Percentiles rank a stretch among this genome's conserved stretches.
These are phyloP conservation scores for Carcina quercana DNA, from an alignment of 2,888 invertebrate genomes.

Conservation along the genomic window DNA sequence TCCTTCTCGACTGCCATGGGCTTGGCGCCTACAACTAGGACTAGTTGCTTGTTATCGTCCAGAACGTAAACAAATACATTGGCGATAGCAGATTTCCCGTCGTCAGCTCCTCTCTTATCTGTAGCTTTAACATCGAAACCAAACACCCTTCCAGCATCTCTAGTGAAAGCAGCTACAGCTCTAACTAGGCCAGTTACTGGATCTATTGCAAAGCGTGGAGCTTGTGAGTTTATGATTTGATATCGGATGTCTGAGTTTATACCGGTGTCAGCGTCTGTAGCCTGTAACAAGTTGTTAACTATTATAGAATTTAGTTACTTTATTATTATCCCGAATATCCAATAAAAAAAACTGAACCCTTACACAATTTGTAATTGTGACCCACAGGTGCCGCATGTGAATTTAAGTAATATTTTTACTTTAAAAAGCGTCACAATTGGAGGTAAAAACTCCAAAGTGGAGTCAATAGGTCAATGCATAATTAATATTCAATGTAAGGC, in stretches of 20 bases:
- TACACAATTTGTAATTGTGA: no score
- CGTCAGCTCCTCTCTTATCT: conserved; percentile 85
- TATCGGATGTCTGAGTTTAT: conserved; percentile 87
- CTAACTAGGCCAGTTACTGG: conserved; percentile 84
- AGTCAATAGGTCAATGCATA: no score
- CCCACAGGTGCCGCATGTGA: no score
- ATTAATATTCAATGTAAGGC: no score
- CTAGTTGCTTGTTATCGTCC: conserved; percentile 86
- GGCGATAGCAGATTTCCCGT: conserved; percentile 87
- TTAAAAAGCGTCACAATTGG: no score
- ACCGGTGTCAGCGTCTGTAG: conserved; percentile 83
- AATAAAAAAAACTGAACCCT: no score
- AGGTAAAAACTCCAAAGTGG: no score
- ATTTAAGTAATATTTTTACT: no score
- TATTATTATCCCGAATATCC: no score
- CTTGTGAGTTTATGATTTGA: conserved; percentile 85
- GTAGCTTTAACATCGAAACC: conserved; percentile 93
- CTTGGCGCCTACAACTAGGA: conserved; percentile 83
- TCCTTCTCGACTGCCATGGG: conserved; percentile 84
- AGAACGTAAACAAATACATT: conserved; percentile 91
- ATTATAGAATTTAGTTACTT: no score
- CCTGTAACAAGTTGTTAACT: no score
- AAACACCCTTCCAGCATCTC: conserved; percentile 84
- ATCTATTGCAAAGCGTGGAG: conserved; percentile 85
- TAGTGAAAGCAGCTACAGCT: conserved; percentile 79